Evolutionary conservation across 2,888 invertebrate genomes (phyloP), one percentile per base, ranked within the genome.

Genomic region (Meteorus colon): DNA sequence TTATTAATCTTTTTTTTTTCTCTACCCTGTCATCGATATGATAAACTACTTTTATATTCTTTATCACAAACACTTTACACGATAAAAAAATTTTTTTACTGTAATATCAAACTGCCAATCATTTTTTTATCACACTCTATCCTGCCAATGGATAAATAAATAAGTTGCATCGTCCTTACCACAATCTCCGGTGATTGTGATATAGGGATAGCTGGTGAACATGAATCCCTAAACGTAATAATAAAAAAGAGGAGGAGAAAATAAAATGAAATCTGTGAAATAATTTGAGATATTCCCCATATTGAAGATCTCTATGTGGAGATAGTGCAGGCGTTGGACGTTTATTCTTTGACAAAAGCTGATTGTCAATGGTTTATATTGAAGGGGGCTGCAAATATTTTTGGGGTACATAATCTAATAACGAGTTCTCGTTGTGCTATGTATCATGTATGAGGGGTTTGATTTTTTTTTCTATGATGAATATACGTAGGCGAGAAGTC

Each of bases 361-460:
- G 45, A 67, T 34, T 66, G 41, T 45, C 34, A 31, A 27, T 24
- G 29, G 45, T 48, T 5, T 27, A 48, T 55, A 31, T 62, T 31
- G 73, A 68, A 45, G 62, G 75, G 74, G 63, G 71, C 37, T 77
- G 77, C 55, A 78, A 81, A 55, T 55, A 19, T 78, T 80, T 77
- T 77, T 63, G 74, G 84, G 84, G 82, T 83, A 82, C 84, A 84
- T 87, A 87, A 89, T 89, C 89, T 87, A 89, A 89, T 89, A 89
- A 89, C 86, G 84, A 87, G 84, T 87, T 89, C 88, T 88, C 86
- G 87, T 87, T 81, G 81, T 77, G 73, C 77, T 84, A 83, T 86
- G 84, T 87, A 86, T 87, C 86, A 86, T 83, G 84, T 79, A 81
- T 81, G 82, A 85, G 84, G 81, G 79, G 68, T 69, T 75, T 66